A percentile compares a stretch with the other conserved stretches of the same genome.
Conservation (phyloP, 1,140 invertebrate genomes). For the Brachionus rubens region DNA sequence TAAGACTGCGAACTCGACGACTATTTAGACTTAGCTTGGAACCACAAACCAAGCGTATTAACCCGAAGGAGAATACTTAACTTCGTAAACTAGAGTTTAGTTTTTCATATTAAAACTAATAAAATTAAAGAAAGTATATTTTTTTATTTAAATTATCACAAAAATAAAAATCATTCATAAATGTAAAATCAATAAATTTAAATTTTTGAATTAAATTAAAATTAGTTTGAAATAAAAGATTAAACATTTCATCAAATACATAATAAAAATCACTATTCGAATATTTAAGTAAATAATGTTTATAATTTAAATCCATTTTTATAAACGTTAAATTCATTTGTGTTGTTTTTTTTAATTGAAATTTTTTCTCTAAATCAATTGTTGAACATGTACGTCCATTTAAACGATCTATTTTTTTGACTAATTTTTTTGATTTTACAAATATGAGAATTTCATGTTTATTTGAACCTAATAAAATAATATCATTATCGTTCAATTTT, state of each 20-base stretch:
- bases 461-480: not conserved
- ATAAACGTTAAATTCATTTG: not conserved
- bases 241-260: constrained; percentile 19
- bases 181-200: constrained; percentile 2
- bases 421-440: not conserved
- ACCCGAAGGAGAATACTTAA: too few species aligned
- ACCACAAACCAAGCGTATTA: too few species aligned
- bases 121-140: constrained; percentile 14
- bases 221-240: not conserved
- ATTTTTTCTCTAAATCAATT: constrained; percentile 8
- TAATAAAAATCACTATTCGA: too few species aligned
- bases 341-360: not conserved
- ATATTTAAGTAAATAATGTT: not conserved
- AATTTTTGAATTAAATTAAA: not conserved
- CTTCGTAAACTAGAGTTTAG: too few species aligned
- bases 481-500: not conserved
- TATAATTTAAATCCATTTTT: constrained; percentile 8
- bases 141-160: constrained; percentile 33
- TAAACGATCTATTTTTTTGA: constrained; percentile 13
- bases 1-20: too few species aligned
- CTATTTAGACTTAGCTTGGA: too few species aligned
- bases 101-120: too few species aligned
- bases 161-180: not conserved
- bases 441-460: not conserved
- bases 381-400: not conserved